phyloP scores from a whole-genome alignment of 53 echinoderm and acorn worm genomes.

The Crossaster papposus region DNA sequence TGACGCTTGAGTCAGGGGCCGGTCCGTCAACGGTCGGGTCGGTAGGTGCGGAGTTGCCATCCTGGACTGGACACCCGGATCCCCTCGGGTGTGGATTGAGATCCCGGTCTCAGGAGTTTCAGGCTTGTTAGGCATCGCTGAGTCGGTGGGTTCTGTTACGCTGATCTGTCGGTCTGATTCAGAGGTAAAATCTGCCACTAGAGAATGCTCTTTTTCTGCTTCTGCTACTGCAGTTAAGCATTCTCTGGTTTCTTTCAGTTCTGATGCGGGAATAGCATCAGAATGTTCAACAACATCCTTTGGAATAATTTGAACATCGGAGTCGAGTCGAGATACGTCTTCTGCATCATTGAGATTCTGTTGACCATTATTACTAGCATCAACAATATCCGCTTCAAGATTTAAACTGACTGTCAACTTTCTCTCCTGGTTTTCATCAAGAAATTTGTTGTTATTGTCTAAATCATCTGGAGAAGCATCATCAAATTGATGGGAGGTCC shows the following conservation, averaged over 20 bases:
- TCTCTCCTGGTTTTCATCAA: constrained; percentile 6
- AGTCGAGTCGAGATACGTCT: background rate
- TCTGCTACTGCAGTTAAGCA: background rate
- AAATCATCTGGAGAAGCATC: background rate
- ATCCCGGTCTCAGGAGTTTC: constrained; percentile 47
- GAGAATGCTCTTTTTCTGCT: background rate
- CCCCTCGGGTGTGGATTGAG: constrained; percentile 29
- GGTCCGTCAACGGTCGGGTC: constrained; percentile 23
- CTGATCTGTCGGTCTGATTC: constrained; percentile 20
- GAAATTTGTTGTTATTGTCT: background rate
- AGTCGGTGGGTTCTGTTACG: background rate
- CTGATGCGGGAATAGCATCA: background rate
- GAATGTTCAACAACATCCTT: background rate
- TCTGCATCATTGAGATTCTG: background rate
- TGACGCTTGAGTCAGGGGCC: constrained; percentile 34
- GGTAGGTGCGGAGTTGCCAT: constrained; percentile 39
- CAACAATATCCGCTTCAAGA: constrained; percentile 18
- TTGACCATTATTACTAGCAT: background rate
- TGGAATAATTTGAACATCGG: background rate
- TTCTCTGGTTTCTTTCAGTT: background rate
- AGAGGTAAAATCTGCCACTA: background rate
- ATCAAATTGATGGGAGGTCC: background rate
- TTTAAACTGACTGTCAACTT: constrained; percentile 21
- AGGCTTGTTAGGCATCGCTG: constrained; percentile 43
- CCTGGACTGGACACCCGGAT: constrained; percentile 13